These are phyloP conservation scores for Panthera tigris DNA, from an alignment of 2,113 vertebrate species.

Conservation along the genomic window DNA sequence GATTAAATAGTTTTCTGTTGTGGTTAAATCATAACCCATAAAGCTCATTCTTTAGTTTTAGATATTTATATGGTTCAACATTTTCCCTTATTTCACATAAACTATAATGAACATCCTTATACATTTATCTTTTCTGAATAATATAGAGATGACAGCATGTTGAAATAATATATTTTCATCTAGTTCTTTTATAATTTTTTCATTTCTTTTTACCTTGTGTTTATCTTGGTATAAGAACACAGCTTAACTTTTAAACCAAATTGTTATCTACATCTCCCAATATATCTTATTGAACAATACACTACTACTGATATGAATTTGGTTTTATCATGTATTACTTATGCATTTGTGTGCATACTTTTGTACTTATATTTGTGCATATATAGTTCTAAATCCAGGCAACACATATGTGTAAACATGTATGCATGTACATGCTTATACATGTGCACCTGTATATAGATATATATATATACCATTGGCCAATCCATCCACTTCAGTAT, in stretches of 20 bases:
- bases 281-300: neutral
- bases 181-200: neutral
- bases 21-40: neutral
- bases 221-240: neutral
- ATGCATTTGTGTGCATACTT: neutral
- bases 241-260: neutral
- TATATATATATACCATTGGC: neutral
- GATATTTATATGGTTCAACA: neutral
- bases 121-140: neutral
- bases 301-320: neutral
- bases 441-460: neutral
- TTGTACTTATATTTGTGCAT: neutral
- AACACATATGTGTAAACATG: neutral
- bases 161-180: neutral
- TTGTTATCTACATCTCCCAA: neutral
- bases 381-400: neutral
- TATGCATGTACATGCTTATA: neutral
- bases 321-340: neutral
- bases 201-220: neutral
- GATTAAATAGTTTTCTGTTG: neutral
- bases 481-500: neutral
- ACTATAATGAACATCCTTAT: neutral
- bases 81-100: neutral
- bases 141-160: neutral
- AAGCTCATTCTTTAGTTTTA: neutral